These are phyloP conservation scores for Petrocephalus zakoni DNA, from an alignment of 2,113 vertebrate species.

Conservation along the genomic window DNA sequence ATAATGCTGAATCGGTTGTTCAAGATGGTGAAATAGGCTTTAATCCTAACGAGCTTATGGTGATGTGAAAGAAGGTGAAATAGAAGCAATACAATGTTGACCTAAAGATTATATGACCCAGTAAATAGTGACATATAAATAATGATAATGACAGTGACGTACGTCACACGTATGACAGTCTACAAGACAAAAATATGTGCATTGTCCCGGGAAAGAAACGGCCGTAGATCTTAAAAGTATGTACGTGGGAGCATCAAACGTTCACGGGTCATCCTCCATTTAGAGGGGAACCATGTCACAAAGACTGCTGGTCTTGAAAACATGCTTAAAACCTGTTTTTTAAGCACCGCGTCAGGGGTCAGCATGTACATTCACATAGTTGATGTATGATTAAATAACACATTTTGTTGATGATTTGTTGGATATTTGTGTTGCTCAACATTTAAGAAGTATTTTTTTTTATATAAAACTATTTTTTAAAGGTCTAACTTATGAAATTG, in stretches of 20 bases:
- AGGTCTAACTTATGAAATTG: conserved; percentile 23
- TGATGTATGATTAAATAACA: background rate
- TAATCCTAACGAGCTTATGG: background rate
- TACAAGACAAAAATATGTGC: background rate
- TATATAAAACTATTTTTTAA: background rate
- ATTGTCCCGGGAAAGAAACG: background rate
- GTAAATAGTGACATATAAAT: too few species aligned
- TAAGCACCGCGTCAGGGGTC: background rate
- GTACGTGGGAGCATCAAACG: background rate
- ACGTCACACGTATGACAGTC: background rate
- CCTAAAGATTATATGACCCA: background rate
- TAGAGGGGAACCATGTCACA: background rate
- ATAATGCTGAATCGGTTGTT: background rate
- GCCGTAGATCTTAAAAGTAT: background rate
- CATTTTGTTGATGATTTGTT: background rate
- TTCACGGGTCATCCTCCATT: background rate
- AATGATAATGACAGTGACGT: background rate
- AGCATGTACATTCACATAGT: background rate
- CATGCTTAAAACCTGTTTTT: background rate
- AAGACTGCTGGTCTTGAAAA: background rate
- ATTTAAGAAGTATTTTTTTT: background rate
- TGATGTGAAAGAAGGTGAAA: background rate
- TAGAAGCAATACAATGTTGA: background rate
- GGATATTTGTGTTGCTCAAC: background rate
- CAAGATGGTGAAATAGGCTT: background rate